Evolutionary conservation across 1,140 invertebrate genomes (phyloP).

Genomic region (Nymphalis io): DNA sequence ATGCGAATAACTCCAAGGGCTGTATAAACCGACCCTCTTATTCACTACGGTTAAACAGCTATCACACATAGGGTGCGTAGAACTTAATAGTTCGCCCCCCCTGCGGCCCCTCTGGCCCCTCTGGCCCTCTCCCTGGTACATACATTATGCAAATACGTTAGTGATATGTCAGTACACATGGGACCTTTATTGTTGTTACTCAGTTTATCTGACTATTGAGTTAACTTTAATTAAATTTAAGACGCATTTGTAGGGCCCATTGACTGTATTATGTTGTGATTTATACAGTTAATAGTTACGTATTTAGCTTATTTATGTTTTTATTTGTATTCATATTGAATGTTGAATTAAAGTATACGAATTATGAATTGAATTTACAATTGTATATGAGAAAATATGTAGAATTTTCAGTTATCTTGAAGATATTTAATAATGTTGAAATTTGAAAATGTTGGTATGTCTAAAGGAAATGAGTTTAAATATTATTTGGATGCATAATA

Average conservation of each 20-base stretch:
- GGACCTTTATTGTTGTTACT: constrained; percentile 76
- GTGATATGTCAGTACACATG: constrained; percentile 78
- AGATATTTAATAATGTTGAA: no score
- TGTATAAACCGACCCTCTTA: constrained; percentile 54
- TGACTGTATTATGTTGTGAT: constrained; percentile 63
- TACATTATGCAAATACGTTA: constrained; percentile 79
- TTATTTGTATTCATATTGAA: not conserved
- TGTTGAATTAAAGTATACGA: no score
- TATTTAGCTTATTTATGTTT: not conserved
- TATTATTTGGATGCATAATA: no score
- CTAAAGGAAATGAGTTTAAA: no score
- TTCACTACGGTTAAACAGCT: constrained; percentile 67
- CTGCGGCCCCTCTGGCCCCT: constrained; percentile 28
- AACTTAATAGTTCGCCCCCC: constrained; percentile 74
- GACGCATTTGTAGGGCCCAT: constrained; percentile 71
- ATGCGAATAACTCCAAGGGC: constrained; percentile 64
- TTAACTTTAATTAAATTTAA: constrained; percentile 79
- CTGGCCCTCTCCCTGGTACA: constrained; percentile 44
- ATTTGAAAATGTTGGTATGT: no score
- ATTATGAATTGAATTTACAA: no score
- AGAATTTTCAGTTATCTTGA: no score
- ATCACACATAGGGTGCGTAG: constrained; percentile 66
- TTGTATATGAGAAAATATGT: no score
- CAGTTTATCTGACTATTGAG: constrained; percentile 77
- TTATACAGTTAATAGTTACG: constrained; percentile 42